phyloP scores from a whole-genome alignment of 2,113 vertebrate genomes.

The Rana temporaria region DNA sequence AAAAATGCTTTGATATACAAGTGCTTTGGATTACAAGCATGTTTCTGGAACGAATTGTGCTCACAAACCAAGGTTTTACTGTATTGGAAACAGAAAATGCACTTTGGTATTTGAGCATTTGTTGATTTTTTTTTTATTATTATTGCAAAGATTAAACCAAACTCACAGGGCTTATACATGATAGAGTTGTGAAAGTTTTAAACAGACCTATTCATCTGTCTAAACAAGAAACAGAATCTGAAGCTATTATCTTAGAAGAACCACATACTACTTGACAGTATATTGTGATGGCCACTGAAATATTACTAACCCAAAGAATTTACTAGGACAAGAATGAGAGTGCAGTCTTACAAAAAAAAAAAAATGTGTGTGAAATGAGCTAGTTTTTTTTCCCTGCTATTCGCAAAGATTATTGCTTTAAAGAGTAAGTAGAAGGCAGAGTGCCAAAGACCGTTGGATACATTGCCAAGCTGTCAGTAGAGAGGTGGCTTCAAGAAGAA shows the following conservation, averaged over 20 bases:
- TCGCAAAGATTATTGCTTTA: too few species aligned
- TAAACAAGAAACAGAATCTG: constrained; percentile 5
- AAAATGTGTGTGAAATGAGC: too few species aligned
- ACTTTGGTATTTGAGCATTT: constrained; percentile 1
- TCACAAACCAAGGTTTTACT: too few species aligned
- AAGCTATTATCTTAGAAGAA: constrained; percentile 14
- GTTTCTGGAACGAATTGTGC: too few species aligned
- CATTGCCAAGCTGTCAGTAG: too few species aligned
- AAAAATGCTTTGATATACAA: too few species aligned
- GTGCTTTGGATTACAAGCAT: too few species aligned
- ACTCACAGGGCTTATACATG: constrained; percentile 22
- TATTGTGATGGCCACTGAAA: background rate
- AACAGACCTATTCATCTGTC: constrained; percentile 17
- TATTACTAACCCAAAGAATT: constrained; percentile 20
- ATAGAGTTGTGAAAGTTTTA: constrained; percentile 19
- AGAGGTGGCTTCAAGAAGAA: too few species aligned
- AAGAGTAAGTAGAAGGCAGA: too few species aligned
- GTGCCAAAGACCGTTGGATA: too few species aligned
- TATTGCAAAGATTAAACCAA: constrained; percentile 23
- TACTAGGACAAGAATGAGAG: background rate
- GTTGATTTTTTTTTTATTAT: background rate
- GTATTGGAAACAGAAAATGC: background rate
- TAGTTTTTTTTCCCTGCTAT: too few species aligned
- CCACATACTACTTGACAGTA: constrained; percentile 3
- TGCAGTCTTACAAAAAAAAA: too few species aligned